phyloP scores from a whole-genome alignment of 2,113 vertebrate species.

The Phrynocephalus versicolor region DNA sequence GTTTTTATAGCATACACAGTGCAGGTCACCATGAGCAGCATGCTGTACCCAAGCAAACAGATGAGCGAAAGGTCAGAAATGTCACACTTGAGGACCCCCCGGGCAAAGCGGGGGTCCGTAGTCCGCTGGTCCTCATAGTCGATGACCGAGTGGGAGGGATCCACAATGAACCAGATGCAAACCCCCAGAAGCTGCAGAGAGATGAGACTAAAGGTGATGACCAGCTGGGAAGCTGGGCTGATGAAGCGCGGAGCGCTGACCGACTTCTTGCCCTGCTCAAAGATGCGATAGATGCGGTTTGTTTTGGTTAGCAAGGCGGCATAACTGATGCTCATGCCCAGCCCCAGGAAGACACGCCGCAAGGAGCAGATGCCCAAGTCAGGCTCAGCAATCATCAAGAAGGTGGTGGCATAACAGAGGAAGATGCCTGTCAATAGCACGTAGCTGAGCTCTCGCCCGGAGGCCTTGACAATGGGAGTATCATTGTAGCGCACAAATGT shows the following conservation, averaged over 20 bases:
- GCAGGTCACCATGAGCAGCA: slow-evolving; percentile 98
- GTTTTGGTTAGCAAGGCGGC: slow-evolving; percentile 96
- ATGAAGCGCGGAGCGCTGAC: slow-evolving; percentile 92
- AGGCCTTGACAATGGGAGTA: slow-evolving; percentile 95
- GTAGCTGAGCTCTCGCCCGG: slow-evolving; percentile 93
- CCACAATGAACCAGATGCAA: slow-evolving; percentile 94
- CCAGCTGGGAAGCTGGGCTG: slow-evolving; percentile 93
- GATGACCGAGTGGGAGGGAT: slow-evolving; percentile 92
- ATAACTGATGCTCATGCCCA: slow-evolving; percentile 97
- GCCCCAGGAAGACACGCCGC: slow-evolving; percentile 90
- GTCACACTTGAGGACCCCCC: slow-evolving; percentile 88
- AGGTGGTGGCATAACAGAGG: slow-evolving; percentile 93
- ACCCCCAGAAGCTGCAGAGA: slow-evolving; percentile 94
- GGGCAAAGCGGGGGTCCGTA: slow-evolving; percentile 86
- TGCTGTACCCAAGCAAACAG: slow-evolving; percentile 96
- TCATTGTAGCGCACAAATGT: slow-evolving; percentile 95
- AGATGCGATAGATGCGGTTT: slow-evolving; percentile 97
- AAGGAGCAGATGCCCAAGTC: slow-evolving; percentile 89
- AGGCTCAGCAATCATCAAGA: slow-evolving; percentile 93
- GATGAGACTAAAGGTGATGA: slow-evolving; percentile 95
- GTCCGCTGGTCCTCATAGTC: slow-evolving; percentile 97
- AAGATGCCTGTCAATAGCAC: slow-evolving; percentile 95
- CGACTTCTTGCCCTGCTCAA: slow-evolving; percentile 95
- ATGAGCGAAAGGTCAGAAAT: slow-evolving; percentile 97
- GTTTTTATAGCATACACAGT: slow-evolving; percentile 98